Percentiles rank a stretch among this genome's conserved stretches.
Evolutionary conservation across 2,113 vertebrate species (phyloP).

Genomic region (Chaenogobius annularis): DNA sequence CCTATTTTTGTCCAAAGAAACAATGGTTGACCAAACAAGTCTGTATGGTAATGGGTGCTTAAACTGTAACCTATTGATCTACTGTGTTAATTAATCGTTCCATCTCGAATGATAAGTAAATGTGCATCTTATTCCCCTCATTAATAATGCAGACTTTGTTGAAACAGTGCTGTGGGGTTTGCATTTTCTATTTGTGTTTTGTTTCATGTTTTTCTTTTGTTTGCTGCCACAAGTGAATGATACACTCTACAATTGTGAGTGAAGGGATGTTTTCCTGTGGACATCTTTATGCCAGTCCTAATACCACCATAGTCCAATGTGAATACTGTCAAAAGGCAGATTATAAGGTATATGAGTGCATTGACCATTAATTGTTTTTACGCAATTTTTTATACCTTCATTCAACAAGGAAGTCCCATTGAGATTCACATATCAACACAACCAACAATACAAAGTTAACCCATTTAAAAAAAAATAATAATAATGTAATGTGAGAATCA

Average conservation of each 20-base stretch:
- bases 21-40: constrained; percentile 42
- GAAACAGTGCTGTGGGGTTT: constrained; percentile 85
- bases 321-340: too few relatives aligned
- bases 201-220: neutral
- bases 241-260: neutral
- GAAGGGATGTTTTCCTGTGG: neutral
- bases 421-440: too few relatives aligned
- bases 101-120: constrained; percentile 56
- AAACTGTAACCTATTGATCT: constrained; percentile 6
- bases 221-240: neutral
- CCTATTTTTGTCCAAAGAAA: constrained; percentile 53
- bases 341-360: too few relatives aligned
- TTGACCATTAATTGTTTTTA: too few relatives aligned
- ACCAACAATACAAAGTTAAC: too few relatives aligned
- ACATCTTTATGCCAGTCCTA: neutral
- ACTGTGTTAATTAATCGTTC: constrained; percentile 16
- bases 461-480: too few relatives aligned
- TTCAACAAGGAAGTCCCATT: too few relatives aligned
- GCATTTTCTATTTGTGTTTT: constrained; percentile 53
- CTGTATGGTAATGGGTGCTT: neutral
- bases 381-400: too few relatives aligned
- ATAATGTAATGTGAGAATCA: too few relatives aligned
- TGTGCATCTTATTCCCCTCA: constrained; percentile 82
- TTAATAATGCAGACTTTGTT: constrained; percentile 82
- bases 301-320: too few relatives aligned